These are phyloP conservation scores for Megaceryle maxima DNA, from an alignment of 2,113 vertebrate genomes.

Conservation along the genomic window DNA sequence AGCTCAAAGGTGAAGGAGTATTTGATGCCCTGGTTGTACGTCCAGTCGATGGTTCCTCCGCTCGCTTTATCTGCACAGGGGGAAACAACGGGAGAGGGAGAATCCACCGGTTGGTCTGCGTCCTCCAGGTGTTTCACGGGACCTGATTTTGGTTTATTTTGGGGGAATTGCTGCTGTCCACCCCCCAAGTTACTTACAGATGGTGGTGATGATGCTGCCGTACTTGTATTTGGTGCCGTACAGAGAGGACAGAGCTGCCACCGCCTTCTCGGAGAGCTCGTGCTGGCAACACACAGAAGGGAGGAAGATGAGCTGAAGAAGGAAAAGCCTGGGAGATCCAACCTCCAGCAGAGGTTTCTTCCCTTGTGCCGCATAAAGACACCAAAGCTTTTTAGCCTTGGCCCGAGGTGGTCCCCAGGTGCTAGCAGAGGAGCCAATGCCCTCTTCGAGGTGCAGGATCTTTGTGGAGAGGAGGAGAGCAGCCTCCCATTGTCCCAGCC, in stretches of 20 bases:
- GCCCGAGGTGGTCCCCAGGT: too few relatives aligned
- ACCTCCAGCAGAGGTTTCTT: background rate
- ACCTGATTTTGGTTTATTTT: background rate
- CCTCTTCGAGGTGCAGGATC: accelerated
- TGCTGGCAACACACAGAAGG: slow-evolving; percentile 70
- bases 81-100: too few relatives aligned
- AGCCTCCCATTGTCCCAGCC: background rate
- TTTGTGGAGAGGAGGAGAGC: background rate
- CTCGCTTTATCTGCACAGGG: slow-evolving; percentile 83
- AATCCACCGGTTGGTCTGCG: accelerated
- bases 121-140: accelerated
- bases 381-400: background rate
- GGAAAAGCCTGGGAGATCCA: accelerated
- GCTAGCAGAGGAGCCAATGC: background rate
- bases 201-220: slow-evolving; percentile 88
- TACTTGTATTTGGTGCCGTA: slow-evolving; percentile 84
- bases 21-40: slow-evolving; percentile 89
- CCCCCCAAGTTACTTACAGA: slow-evolving; percentile 81
- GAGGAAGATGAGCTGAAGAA: background rate
- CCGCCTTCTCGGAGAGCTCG: slow-evolving; percentile 76
- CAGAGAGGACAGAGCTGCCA: slow-evolving; percentile 81
- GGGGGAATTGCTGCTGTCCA: background rate
- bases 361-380: accelerated
- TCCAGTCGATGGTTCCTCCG: slow-evolving; percentile 88
- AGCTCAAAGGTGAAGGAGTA: slow-evolving; percentile 95